phyloP scores from a whole-genome alignment of 2,797 vertebrate genomes.

The Acanthurus leucopareius region DNA sequence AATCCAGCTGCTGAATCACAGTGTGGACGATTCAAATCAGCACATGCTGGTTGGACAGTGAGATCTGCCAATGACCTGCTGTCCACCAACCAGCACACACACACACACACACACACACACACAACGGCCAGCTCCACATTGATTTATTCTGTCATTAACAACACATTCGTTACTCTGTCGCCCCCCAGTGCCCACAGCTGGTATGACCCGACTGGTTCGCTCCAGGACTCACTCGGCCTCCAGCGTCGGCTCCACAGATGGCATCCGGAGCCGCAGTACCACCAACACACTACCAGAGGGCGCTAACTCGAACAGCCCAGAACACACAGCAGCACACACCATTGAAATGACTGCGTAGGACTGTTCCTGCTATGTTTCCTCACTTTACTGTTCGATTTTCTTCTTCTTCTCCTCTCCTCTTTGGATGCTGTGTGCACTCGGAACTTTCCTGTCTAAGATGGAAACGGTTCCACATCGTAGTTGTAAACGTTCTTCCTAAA shows the following conservation, averaged over 20 bases:
- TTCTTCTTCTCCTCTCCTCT: background rate
- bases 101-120: background rate
- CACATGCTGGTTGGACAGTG: background rate
- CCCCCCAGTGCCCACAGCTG: slow-evolving; percentile 90
- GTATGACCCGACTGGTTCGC: slow-evolving; percentile 93
- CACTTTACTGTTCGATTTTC: background rate
- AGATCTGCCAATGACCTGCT: background rate
- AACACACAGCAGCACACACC: slow-evolving; percentile 85
- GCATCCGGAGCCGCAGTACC: slow-evolving; percentile 87
- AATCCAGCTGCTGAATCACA: slow-evolving; percentile 47
- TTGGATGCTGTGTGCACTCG: background rate
- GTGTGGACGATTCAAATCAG: slow-evolving; percentile 48
- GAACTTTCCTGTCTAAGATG: background rate
- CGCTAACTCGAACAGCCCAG: slow-evolving; percentile 78
- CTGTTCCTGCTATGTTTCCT: background rate
- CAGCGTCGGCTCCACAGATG: slow-evolving; percentile 90
- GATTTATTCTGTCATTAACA: background rate
- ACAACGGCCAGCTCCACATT: background rate
- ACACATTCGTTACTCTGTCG: background rate
- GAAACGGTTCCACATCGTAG: background rate
- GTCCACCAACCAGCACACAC: background rate
- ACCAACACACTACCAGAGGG: slow-evolving; percentile 85
- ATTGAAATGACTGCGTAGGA: slow-evolving; percentile 91
- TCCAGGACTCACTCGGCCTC: slow-evolving; percentile 94
- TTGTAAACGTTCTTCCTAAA: slow-evolving; percentile 31